These are phyloP conservation scores for Romanogobio albipinnatus DNA, from an alignment of 2,113 vertebrate genomes.

Conservation along the genomic window DNA sequence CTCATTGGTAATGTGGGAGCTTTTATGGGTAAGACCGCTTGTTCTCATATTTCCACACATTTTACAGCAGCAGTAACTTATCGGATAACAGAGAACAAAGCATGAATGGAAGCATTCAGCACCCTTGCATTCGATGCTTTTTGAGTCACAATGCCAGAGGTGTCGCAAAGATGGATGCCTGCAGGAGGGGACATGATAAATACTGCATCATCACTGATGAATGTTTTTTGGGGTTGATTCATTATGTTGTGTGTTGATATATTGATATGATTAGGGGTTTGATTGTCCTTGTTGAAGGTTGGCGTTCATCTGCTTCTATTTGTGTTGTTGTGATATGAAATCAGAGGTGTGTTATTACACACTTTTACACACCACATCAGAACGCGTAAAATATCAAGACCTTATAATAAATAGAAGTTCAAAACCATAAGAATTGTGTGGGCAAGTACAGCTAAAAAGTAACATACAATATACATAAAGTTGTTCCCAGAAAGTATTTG, in stretches of 20 bases:
- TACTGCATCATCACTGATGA: background rate
- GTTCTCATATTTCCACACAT: background rate
- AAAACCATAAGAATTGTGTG: background rate
- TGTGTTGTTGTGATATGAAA: background rate
- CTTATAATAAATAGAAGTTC: background rate
- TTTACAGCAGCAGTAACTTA: background rate
- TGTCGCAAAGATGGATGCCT: background rate
- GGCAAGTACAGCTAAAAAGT: background rate
- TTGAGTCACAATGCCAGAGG: background rate
- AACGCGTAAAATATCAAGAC: background rate
- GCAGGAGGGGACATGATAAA: background rate
- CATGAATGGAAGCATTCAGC: background rate
- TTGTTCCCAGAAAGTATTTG: background rate
- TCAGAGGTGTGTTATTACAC: background rate
- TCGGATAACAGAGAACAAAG: constrained; percentile 3
- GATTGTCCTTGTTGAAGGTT: constrained; percentile 2
- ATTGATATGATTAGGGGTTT: background rate
- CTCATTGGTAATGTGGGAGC: constrained; percentile 90
- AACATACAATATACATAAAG: background rate
- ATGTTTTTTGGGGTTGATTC: background rate
- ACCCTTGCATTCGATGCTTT: background rate
- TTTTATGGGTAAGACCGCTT: constrained; percentile 87
- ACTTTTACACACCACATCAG: background rate
- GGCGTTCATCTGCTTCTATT: background rate
- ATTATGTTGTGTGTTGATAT: background rate